These are phyloP conservation scores for Plutella xylostella DNA, from an alignment of 2,888 invertebrate genomes.

Conservation along the genomic window DNA sequence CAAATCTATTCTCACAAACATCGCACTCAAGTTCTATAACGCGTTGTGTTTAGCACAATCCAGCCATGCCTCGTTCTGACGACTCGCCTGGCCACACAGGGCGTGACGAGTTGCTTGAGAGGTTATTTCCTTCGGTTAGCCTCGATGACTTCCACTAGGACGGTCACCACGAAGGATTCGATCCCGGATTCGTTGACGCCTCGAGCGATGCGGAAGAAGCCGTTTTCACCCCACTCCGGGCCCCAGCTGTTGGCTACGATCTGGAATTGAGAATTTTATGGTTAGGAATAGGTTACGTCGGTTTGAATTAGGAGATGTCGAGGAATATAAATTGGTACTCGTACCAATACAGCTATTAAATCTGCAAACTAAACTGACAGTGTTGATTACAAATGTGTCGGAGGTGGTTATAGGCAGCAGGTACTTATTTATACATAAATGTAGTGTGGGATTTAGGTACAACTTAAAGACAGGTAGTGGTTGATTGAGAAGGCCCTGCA, in stretches of 20 bases:
- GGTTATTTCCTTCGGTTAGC: slow-evolving; percentile 50
- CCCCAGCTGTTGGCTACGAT: slow-evolving; percentile 97
- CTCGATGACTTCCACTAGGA: slow-evolving; percentile 74
- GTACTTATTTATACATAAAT: too few species aligned
- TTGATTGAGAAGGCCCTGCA: too few species aligned
- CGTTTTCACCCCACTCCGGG: slow-evolving; percentile 89
- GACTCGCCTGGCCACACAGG: slow-evolving; percentile 40
- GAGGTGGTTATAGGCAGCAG: too few species aligned
- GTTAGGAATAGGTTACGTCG: too few species aligned
- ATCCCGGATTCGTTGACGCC: slow-evolving; percentile 91
- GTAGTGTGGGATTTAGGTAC: too few species aligned
- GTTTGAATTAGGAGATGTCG: background rate
- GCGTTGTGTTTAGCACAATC: background rate
- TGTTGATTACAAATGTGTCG: too few species aligned
- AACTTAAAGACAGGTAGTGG: too few species aligned
- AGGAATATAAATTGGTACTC: background rate
- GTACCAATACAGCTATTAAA: too few species aligned
- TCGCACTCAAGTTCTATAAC: too few species aligned
- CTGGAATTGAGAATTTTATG: slow-evolving; percentile 72
- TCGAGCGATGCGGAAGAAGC: slow-evolving; percentile 87
- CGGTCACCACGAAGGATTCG: slow-evolving; percentile 88
- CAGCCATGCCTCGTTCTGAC: background rate
- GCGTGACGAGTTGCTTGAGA: slow-evolving; percentile 34
- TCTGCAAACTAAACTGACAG: too few species aligned
- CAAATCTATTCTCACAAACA: too few species aligned